A percentile compares a stretch with the other conserved stretches of the same genome.
Evolutionary conservation across 2,888 invertebrate genomes (phyloP).

Genomic region (Gibbula magus): DNA sequence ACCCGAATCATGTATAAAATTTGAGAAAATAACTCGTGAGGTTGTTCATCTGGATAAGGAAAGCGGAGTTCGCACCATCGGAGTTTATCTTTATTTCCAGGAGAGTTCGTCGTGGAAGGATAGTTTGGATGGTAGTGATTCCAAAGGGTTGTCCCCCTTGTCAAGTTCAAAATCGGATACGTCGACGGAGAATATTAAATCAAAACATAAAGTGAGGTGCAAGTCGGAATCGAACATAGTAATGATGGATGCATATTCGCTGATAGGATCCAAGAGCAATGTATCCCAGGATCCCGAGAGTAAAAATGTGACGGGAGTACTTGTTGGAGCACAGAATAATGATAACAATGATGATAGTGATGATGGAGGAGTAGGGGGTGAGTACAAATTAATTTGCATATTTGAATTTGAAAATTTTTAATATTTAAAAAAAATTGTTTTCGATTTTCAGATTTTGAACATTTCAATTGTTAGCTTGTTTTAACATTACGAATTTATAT

Average conservation of each 20-base stretch:
- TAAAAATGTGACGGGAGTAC: neutral
- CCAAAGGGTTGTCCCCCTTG: neutral
- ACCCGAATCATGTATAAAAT: constrained; percentile 1
- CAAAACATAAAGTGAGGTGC: constrained; percentile 8
- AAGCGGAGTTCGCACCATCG: neutral
- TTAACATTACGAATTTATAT: too few relatives aligned
- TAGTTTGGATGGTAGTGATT: constrained; percentile 9
- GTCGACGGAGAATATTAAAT: neutral
- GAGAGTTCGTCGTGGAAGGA: neutral
- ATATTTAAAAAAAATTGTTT: too few relatives aligned
- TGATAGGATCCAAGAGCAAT: neutral
- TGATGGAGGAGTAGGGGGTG: too few relatives aligned
- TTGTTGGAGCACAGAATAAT: neutral
- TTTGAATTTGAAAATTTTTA: too few relatives aligned
- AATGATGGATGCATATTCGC: neutral
- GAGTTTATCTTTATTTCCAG: constrained; percentile 13
- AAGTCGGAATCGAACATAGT: neutral
- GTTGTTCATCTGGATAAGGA: constrained; percentile 5
- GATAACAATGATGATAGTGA: neutral
- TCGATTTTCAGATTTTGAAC: too few relatives aligned
- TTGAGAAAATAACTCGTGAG: constrained; percentile 32
- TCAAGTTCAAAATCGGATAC: neutral
- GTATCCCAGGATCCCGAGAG: neutral
- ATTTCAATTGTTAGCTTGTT: too few relatives aligned
- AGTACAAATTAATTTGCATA: too few relatives aligned